Evolutionary conservation across 2,888 invertebrate genomes (phyloP), one percentile per base, ranked within the genome.

Genomic region (Nysson spinosus): DNA sequence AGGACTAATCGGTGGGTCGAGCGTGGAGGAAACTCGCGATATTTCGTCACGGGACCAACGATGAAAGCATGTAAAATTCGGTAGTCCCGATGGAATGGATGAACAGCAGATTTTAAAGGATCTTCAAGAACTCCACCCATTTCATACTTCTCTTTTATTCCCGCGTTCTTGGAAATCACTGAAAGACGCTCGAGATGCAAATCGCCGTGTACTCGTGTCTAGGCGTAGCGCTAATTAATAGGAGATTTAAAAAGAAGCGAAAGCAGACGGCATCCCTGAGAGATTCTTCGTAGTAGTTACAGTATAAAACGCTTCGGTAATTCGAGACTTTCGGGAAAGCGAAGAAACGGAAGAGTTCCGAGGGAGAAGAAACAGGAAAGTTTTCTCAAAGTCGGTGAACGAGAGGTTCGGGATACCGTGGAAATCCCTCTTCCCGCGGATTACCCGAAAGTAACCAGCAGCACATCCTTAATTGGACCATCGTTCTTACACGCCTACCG

Each of bases 391-490:
- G 58, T 52, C n/a, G n/a, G n/a, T n/a, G n/a, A n/a, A n/a, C 39
- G 44, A 65, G 50, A 60, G 58, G 70, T 65, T 56, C 63, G 61
- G 37, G 39, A 37, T 37, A 28, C 47, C 32, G 19, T n/a, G 40
- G 14, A 20, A 58, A 56, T 64, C 58, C 51, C 46, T 49, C 67
- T 47, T 34, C 57, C 26, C 57, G 46, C 44, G 63, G 67, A 73
- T 70, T 70, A 66, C 57, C 44, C 40, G 65, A 60, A 51, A 66
- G 69, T 72, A 75, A 72, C 69, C 66, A 40, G 56, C 63, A 40
- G 66, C 72, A 64, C 66, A 69, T 69, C 55, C 72, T 75, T 75
- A 75, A 75, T 75, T 75, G 75, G 66, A 69, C 56, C 69, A 75
- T 75, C 65, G 69, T 64, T 75, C 75, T 69, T 69, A 43, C 64